phyloP scores from a whole-genome alignment of 1,140 invertebrate genomes.

The Temnothorax nylanderi region DNA sequence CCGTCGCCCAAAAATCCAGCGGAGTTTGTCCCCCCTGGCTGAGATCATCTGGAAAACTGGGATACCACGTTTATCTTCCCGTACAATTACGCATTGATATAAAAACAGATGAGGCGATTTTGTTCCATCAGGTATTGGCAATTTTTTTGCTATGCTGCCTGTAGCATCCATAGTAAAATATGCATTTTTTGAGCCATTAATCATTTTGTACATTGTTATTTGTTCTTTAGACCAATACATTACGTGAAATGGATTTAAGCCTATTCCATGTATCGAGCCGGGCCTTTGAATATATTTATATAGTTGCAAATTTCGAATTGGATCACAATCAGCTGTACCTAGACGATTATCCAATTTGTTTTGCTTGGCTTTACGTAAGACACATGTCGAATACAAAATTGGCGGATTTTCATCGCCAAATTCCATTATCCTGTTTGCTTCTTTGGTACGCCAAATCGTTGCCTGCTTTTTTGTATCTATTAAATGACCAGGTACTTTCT shows the following conservation, averaged over 20 bases:
- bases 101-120: slow-evolving; percentile 5
- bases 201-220: not conserved
- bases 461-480: not conserved
- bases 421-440: not conserved
- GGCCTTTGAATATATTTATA: not conserved
- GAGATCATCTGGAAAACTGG: not conserved
- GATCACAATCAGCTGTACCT: not conserved
- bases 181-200: not conserved
- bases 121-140: not conserved
- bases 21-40: no score
- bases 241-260: slow-evolving; percentile 3
- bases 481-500: not conserved
- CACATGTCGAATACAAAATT: not conserved
- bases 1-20: no score
- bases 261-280: not conserved
- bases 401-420: not conserved
- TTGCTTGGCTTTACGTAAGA: not conserved
- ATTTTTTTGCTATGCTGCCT: not conserved
- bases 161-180: slow-evolving; percentile 36
- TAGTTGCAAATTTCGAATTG: not conserved
- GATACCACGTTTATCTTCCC: not conserved
- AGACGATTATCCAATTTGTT: not conserved
- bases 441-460: not conserved
- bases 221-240: slow-evolving; percentile 21
- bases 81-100: not conserved